Evolutionary conservation across 2,888 invertebrate genomes (phyloP).

Genomic region (Mimas tiliae): DNA sequence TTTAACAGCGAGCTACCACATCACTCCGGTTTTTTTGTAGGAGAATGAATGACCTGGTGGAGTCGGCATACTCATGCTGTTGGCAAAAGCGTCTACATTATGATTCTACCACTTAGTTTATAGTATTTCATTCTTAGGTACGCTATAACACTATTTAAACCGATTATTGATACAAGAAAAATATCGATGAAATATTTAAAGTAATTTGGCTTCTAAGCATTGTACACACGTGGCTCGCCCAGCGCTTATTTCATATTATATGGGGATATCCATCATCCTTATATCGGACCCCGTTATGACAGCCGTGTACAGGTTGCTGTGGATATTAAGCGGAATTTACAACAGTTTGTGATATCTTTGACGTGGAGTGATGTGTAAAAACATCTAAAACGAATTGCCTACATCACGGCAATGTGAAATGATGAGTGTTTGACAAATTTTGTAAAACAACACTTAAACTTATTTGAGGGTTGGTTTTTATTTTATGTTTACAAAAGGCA

Average conservation of each 20-base stretch:
- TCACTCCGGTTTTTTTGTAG: too few relatives aligned
- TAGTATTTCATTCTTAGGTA: too few relatives aligned
- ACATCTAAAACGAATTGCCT: constrained; percentile 46
- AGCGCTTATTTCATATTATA: constrained; percentile 66
- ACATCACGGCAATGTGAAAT: not conserved
- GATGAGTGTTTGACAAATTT: not conserved
- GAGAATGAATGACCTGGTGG: too few relatives aligned
- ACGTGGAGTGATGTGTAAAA: constrained; percentile 69
- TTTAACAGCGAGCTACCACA: too few relatives aligned
- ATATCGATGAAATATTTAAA: constrained; percentile 38
- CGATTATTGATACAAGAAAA: not conserved
- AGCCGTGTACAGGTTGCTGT: constrained; percentile 73
- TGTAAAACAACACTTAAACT: not conserved
- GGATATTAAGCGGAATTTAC: constrained; percentile 81
- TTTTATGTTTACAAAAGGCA: not conserved
- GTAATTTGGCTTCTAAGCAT: constrained; percentile 39
- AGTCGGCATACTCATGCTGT: too few relatives aligned
- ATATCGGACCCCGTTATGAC: constrained; percentile 74
- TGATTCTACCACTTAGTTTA: too few relatives aligned
- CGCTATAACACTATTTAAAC: not conserved
- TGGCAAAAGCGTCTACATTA: too few relatives aligned
- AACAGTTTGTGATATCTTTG: constrained; percentile 76
- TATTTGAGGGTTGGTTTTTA: not conserved
- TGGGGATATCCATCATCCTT: constrained; percentile 78
- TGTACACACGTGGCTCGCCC: constrained; percentile 46